phyloP scores from a whole-genome alignment of 2,888 invertebrate species.

The Alitta virens region DNA sequence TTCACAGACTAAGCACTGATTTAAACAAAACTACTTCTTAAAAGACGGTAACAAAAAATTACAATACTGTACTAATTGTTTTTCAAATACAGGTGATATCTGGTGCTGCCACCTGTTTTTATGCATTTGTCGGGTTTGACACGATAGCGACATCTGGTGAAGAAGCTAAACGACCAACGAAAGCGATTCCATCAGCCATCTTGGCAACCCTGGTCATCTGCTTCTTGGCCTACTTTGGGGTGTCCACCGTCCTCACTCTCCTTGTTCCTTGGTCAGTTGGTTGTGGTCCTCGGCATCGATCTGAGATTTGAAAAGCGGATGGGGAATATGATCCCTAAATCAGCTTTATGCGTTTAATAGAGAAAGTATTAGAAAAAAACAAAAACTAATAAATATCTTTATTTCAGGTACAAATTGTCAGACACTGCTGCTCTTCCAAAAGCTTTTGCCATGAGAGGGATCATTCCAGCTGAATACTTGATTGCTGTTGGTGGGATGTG shows the following conservation, averaged over 20 bases:
- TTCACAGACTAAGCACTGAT: too few species aligned
- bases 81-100: constrained; percentile 20
- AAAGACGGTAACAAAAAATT: too few species aligned
- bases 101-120: constrained; percentile 31
- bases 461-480: constrained; percentile 28
- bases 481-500: constrained; percentile 28
- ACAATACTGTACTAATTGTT: too few species aligned
- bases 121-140: constrained; percentile 30
- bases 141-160: constrained; percentile 30
- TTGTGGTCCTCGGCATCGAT: too few species aligned
- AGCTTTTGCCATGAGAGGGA: constrained; percentile 38
- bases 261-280: constrained; percentile 38
- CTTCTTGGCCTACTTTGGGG: constrained; percentile 45
- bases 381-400: too few species aligned
- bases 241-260: constrained; percentile 43
- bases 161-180: constrained; percentile 26
- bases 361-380: too few species aligned
- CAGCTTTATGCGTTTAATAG: too few species aligned
- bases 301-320: too few species aligned
- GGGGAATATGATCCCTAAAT: too few species aligned
- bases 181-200: constrained; percentile 27
- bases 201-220: constrained; percentile 33
- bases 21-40: too few species aligned
- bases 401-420: constrained; percentile 25
- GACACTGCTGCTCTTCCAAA: constrained; percentile 37